These are phyloP conservation scores for Apodemia mormo DNA, from an alignment of 2,888 invertebrate species.

Conservation along the genomic window DNA sequence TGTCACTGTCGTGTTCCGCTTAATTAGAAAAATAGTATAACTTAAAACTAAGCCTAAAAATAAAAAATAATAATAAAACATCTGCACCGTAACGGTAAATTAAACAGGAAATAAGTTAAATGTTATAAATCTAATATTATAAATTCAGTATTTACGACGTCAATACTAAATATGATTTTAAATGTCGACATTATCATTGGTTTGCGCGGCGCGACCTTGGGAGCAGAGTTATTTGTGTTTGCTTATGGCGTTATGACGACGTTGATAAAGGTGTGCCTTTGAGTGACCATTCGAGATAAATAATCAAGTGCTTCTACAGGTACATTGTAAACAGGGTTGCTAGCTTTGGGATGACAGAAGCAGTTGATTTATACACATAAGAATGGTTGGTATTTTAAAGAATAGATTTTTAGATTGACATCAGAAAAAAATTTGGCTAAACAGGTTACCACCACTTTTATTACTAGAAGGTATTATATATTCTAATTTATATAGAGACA, in stretches of 20 bases:
- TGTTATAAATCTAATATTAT: neutral
- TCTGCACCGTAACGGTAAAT: neutral
- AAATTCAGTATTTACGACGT: neutral
- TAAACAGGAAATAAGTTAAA: neutral
- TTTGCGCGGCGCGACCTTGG: conserved; percentile 9
- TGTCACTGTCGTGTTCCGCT: too few species aligned
- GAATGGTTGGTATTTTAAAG: too few species aligned
- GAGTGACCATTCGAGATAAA: conserved; percentile 11
- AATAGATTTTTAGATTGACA: too few species aligned
- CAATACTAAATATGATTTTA: conserved; percentile 9
- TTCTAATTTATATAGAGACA: too few species aligned
- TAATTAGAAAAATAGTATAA: too few species aligned
- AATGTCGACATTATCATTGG: conserved; percentile 4
- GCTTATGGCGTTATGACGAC: conserved; percentile 16
- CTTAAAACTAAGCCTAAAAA: too few species aligned
- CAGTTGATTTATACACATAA: too few species aligned
- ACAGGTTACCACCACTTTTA: too few species aligned
- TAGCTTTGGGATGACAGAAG: neutral
- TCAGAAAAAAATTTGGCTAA: too few species aligned
- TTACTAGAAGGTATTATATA: too few species aligned
- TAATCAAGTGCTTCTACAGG: neutral
- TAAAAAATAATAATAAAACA: too few species aligned
- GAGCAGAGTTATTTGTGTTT: conserved; percentile 3
- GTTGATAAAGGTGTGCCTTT: conserved; percentile 9
- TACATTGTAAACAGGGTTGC: neutral